phyloP scores from a whole-genome alignment of 1,140 invertebrate genomes.

The Hylaeus anthracinus region DNA sequence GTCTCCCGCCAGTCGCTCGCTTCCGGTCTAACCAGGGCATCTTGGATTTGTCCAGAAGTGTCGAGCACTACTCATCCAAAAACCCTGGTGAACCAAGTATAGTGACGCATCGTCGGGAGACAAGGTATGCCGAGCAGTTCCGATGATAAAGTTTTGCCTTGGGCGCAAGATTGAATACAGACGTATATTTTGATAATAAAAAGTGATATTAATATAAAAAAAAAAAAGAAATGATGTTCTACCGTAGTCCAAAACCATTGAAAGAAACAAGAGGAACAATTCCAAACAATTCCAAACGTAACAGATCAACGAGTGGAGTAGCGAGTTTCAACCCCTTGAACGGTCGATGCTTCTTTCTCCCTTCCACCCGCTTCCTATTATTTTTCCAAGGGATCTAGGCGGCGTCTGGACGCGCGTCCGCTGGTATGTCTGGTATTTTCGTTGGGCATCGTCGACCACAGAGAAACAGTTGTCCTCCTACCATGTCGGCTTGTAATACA shows the following conservation, averaged over 20 bases:
- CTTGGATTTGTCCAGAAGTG: neutral
- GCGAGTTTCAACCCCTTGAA: slow-evolving; percentile 44
- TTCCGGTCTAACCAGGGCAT: slow-evolving; percentile 1
- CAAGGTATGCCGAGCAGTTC: no score
- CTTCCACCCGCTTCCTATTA: slow-evolving; percentile 68
- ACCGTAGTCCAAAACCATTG: no score
- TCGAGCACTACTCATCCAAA: neutral
- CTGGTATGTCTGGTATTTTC: slow-evolving; percentile 80
- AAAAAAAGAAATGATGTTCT: no score
- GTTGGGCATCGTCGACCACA: slow-evolving; percentile 47
- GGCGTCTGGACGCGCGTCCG: slow-evolving; percentile 79
- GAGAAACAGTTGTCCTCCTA: slow-evolving; percentile 68
- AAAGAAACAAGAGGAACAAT: no score
- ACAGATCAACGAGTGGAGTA: no score
- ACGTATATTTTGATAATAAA: no score
- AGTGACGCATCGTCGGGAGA: no score
- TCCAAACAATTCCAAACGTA: no score
- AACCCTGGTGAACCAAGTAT: no score
- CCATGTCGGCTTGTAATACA: neutral
- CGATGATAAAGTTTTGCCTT: no score
- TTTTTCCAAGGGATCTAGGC: slow-evolving; percentile 74
- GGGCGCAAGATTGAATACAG: no score
- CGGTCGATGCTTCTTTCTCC: slow-evolving; percentile 26
- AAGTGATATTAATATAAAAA: no score
- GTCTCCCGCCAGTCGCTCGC: neutral